These are phyloP conservation scores for Nematolebias whitei DNA, from an alignment of 2,113 vertebrate species.

Conservation along the genomic window DNA sequence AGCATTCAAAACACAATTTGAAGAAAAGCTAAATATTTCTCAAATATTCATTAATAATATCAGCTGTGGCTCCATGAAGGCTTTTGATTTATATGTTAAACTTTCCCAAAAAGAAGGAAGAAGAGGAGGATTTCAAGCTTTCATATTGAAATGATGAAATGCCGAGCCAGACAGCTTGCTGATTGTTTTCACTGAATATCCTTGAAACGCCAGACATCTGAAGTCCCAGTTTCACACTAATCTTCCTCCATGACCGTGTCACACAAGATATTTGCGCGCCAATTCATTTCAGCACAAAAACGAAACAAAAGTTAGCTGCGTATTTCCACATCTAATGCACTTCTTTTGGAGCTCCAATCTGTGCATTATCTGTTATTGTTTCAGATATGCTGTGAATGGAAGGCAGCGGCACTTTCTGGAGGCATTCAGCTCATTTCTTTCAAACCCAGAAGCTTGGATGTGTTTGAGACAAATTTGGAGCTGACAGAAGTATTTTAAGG, in stretches of 20 bases:
- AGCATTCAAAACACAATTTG: constrained; percentile 34
- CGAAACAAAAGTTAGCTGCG: constrained; percentile 62
- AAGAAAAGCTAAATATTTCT: constrained; percentile 19
- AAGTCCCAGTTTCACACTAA: constrained; percentile 73
- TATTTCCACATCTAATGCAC: constrained; percentile 75
- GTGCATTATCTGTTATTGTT: constrained; percentile 77
- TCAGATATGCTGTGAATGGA: constrained; percentile 64
- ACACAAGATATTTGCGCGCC: constrained; percentile 55
- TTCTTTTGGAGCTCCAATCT: constrained; percentile 68
- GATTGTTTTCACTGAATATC: constrained; percentile 60
- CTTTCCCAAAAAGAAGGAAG: constrained; percentile 16
- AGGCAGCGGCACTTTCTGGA: constrained; percentile 67
- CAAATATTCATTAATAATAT: constrained; percentile 38
- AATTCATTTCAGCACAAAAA: constrained; percentile 70
- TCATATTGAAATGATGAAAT: constrained; percentile 25
- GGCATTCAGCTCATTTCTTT: constrained; percentile 66
- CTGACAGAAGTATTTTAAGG: constrained; percentile 32
- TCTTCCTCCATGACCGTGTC: constrained; percentile 65
- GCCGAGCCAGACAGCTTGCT: constrained; percentile 36
- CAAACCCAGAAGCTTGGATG: constrained; percentile 63
- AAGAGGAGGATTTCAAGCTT: constrained; percentile 11
- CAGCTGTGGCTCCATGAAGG: constrained; percentile 38
- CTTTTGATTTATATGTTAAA: constrained; percentile 39
- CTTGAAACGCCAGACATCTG: constrained; percentile 65
- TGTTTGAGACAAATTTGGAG: constrained; percentile 53